phyloP scores from a whole-genome alignment of 2,888 invertebrate genomes.

The Leptinotarsa tumamoca region DNA sequence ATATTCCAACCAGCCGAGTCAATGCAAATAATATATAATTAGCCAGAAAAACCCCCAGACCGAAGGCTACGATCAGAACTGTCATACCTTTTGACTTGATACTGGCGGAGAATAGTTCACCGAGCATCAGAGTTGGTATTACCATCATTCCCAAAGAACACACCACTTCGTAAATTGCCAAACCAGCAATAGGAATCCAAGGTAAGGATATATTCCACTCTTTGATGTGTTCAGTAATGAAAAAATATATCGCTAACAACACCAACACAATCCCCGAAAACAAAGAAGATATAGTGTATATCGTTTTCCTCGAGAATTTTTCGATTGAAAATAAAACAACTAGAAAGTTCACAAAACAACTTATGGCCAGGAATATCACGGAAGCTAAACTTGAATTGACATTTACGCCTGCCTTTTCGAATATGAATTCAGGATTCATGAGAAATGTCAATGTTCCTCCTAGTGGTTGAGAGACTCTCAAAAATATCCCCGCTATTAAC shows the following conservation, averaged over 20 bases:
- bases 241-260: constrained; percentile 51
- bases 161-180: constrained; percentile 55
- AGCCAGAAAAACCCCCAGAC: constrained; percentile 48
- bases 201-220: constrained; percentile 48
- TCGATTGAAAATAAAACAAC: constrained; percentile 50
- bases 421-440: constrained; percentile 58
- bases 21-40: constrained; percentile 59
- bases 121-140: constrained; percentile 57
- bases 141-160: constrained; percentile 56
- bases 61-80: constrained; percentile 54
- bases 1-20: constrained; percentile 55
- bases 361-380: constrained; percentile 50
- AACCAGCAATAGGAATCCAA: constrained; percentile 59
- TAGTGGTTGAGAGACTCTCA: constrained; percentile 57
- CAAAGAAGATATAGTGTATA: constrained; percentile 51
- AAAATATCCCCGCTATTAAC: constrained; percentile 52
- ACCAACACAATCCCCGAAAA: constrained; percentile 47
- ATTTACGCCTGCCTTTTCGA: constrained; percentile 57
- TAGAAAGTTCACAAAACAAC: constrained; percentile 45
- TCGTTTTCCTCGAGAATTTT: constrained; percentile 50
- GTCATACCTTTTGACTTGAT: constrained; percentile 58
- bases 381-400: constrained; percentile 44
- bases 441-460: constrained; percentile 55
- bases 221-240: constrained; percentile 45
- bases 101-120: constrained; percentile 60